Evolutionary conservation across 2,797 vertebrate genomes (phyloP).

Genomic region (Rhabdophis nuchalis): DNA sequence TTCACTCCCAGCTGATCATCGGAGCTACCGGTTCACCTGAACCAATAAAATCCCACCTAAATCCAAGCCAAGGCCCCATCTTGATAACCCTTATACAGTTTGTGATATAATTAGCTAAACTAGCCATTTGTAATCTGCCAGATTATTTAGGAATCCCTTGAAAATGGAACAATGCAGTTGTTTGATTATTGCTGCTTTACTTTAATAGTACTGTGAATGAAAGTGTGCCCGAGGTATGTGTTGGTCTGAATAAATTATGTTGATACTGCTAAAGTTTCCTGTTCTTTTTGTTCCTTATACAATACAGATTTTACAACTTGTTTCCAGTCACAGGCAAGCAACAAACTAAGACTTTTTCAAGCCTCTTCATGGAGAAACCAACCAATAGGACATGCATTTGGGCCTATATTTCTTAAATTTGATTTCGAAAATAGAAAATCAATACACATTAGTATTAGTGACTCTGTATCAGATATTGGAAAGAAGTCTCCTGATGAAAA

Average conservation of each 20-base stretch:
- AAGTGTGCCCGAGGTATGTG: not conserved
- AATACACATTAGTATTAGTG: not conserved
- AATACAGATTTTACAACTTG: not conserved
- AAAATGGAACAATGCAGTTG: not conserved
- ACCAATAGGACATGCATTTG: not conserved
- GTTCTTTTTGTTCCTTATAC: not conserved
- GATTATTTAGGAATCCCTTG: not conserved
- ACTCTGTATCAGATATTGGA: not conserved
- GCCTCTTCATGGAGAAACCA: not conserved
- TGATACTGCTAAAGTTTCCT: not conserved
- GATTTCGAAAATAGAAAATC: not conserved
- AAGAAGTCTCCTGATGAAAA: not conserved
- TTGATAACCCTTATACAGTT: not conserved
- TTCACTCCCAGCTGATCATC: too few species aligned
- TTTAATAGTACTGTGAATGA: not conserved
- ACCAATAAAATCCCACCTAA: not conserved
- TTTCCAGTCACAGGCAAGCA: not conserved
- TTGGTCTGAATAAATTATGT: not conserved
- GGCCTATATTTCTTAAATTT: not conserved
- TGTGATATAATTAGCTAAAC: not conserved
- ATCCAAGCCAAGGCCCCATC: not conserved
- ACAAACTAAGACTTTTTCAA: not conserved
- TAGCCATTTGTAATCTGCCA: not conserved
- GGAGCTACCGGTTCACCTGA: too few species aligned
- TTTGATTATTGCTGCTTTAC: not conserved